Base-by-base conservation (phyloP, 2,113 vertebrate genomes). In the Alectura lathami region DNA sequence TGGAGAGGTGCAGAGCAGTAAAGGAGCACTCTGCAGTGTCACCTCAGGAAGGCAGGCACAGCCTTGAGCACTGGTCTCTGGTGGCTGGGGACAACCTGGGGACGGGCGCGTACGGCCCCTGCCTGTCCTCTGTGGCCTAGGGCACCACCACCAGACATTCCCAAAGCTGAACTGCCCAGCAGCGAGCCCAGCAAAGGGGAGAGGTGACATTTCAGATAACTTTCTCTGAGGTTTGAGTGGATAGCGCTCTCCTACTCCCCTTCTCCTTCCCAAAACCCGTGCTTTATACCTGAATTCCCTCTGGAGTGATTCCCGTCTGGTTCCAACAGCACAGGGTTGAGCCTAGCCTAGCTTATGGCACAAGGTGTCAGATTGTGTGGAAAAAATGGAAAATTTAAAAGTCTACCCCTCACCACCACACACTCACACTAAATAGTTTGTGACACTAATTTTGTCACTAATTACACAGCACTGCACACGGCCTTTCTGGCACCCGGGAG, bases 71-170 rank as follows among this genome's bases (percentile, higher is more conserved):
- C 54, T 30, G 23, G 56, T 23, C 27, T n/a, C 20, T 0, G 1
- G 4, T 26, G 8, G 8, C 0, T 34, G 64, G 16, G 60, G 21
- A 67, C 78, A 62, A n/a, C n/a, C 69, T 12, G 1, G 4, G 13
- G 13, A 56, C 38, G 42, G 11, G 29, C 0, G 0, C 8, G 4
- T 48, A 16, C 17, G 3, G 53, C 47, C 5, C 43, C 53, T 74
- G n/a, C 45, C 32, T 0, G 0, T 51, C 38, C 17, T 72, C 51
- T 72, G 59, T 50, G 36, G 30, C 42, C 84, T 56, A 45, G 67
- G 57, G 8, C 43, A 59, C 16, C 66, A 63, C 42, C 29, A 26
- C 13, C 43, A 73, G 27, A 21, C 47, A 11, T 20, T 73, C 32
- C 24, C 40, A 60, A 73, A 72, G 68, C 59, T 90, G 26, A 67